phyloP scores from a whole-genome alignment of 2,113 vertebrate species.

The Phainopepla nitens region DNA sequence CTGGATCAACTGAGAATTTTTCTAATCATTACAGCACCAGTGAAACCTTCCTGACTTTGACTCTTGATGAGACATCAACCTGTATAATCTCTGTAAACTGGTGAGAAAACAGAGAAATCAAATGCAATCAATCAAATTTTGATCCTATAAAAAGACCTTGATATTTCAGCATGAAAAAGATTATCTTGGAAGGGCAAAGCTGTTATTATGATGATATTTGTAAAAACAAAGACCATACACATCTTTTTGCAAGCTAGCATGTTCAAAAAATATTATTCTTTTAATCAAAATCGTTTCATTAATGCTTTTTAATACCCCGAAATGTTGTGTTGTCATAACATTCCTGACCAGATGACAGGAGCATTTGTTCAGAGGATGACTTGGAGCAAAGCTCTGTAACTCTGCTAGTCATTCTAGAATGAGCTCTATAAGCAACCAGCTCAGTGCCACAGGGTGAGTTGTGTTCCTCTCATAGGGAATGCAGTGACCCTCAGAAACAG shows the following conservation, averaged over 20 bases:
- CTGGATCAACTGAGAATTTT: not conserved
- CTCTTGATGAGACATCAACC: not conserved
- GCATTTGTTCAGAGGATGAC: not conserved
- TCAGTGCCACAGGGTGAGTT: not conserved
- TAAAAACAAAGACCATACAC: fast-evolving
- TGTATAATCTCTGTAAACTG: not conserved
- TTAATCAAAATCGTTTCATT: not conserved
- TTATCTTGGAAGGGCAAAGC: not conserved
- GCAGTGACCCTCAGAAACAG: not conserved
- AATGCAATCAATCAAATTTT: not conserved
- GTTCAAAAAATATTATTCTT: not conserved
- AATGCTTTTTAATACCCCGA: not conserved
- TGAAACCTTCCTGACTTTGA: not conserved
- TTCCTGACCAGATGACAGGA: not conserved
- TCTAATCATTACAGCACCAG: not conserved
- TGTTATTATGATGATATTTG: not conserved
- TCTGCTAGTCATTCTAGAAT: not conserved
- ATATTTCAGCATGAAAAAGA: not conserved
- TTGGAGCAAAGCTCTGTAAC: not conserved
- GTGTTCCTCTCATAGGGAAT: fast-evolving
- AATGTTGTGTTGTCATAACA: not conserved
- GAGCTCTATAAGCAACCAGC: not conserved
- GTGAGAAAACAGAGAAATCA: not conserved
- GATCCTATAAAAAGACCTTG: not conserved
- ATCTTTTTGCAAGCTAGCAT: not conserved